Evolutionary conservation across 1,140 invertebrate genomes (phyloP), one percentile per base, ranked within the genome.

Genomic region (Hyles vespertilio): DNA sequence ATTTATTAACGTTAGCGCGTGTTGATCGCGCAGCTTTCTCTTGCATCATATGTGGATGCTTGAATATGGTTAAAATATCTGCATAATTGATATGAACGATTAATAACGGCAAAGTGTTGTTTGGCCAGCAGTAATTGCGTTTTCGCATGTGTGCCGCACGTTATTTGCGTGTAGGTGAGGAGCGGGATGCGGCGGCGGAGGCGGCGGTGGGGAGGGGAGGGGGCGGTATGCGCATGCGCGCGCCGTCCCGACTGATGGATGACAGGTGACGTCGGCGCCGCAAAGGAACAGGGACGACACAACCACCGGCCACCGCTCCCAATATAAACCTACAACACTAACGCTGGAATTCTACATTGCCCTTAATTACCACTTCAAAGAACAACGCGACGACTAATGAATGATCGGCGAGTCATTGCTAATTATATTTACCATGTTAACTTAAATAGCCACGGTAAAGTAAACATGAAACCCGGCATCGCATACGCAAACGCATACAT

Each of bases 231-330:
- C 75, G 77, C 77, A 79, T 76, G 80, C 80, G 81, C 81, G 79
- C 81, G 79, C 84, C 63, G 75, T 74, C 78, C 73, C 66, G 85
- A 87, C 84, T 84, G 85, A 87, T 83, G 85, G 80, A 79, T 87
- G 85, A 86, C 85, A 88, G 82, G 54, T 88, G 85, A 87, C 79
- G 79, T 75, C 84, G 82, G 85, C 84, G 81, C 78, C 78, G 70
- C 80, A 82, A 79, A 81, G 78, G 60, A 58, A 49, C 61, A 69
- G 72, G 34, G 9, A 40, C 34, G 32, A n/a, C 52, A 55, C 9
- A 12, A 33, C 51, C 22, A 10, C 32, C n/a, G 67, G 72, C 48
- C 56, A 65, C 65, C 46, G 45, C 56, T 63, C 59, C 54, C 60
- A 49, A 71, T 65, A 66, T 74, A 58, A 59, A 55, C 63, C 57